phyloP scores from a whole-genome alignment of 35 echinoderm and acorn worm species.

The Eucidaris tribuloides region DNA sequence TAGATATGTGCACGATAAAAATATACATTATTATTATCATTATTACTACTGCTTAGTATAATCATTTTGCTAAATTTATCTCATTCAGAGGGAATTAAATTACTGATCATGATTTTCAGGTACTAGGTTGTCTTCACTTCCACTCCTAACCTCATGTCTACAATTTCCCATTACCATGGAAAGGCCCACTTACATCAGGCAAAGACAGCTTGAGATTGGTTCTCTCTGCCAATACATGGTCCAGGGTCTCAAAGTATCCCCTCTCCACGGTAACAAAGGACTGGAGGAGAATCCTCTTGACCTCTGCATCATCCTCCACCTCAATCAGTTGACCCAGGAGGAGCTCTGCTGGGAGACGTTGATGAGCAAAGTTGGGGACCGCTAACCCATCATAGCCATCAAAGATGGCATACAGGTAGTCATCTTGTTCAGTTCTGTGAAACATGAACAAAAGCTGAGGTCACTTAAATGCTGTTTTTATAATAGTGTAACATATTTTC shows the following conservation, averaged over 20 bases:
- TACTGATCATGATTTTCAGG: no score
- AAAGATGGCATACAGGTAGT: conserved; percentile 90
- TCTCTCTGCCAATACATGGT: conserved; percentile 67
- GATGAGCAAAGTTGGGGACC: conserved; percentile 82
- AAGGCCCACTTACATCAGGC: conserved; percentile 78
- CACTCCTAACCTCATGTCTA: no score
- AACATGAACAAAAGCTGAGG: no score
- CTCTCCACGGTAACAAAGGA: conserved; percentile 73
- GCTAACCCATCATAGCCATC: conserved; percentile 86
- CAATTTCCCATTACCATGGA: no score
- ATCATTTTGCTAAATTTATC: no score
- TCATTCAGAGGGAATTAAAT: no score
- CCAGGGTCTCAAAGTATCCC: conserved; percentile 76
- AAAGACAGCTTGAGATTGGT: conserved; percentile 73
- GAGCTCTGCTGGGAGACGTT: conserved; percentile 89
- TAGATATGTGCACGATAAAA: no score
- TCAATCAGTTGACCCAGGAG: conserved; percentile 74
- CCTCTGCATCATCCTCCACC: conserved; percentile 27
- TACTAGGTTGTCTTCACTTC: no score
- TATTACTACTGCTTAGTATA: no score
- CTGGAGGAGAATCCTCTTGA: conserved; percentile 55
- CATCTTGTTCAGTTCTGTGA: conserved; percentile 65
- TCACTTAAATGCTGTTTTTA: no score
- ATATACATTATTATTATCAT: no score
- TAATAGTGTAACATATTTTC: no score